phyloP scores from a whole-genome alignment of 1,140 invertebrate genomes.

The Caerostris darwini region DNA sequence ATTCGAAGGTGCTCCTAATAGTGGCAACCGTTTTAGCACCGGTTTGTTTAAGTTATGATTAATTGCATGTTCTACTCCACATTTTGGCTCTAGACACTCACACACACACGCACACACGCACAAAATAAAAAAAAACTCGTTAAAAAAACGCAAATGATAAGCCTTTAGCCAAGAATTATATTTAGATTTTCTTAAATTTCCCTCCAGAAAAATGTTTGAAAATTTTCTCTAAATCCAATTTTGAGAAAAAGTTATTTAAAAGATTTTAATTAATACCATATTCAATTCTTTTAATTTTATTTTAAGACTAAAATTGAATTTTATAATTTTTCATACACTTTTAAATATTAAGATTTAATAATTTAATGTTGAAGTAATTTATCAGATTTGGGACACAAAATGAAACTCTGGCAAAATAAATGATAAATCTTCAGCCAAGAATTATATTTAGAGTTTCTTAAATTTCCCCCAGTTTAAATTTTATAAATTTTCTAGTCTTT shows the following conservation, averaged over 20 bases:
- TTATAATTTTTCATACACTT: too few relatives aligned
- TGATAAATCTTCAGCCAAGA: not conserved
- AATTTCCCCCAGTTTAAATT: not conserved
- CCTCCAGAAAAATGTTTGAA: too few relatives aligned
- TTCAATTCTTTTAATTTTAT: too few relatives aligned
- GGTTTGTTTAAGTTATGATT: conserved; percentile 18
- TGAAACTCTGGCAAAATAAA: not conserved
- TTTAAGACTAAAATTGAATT: too few relatives aligned
- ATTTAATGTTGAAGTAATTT: too few relatives aligned
- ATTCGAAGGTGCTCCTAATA: not conserved
- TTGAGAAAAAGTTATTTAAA: too few relatives aligned
- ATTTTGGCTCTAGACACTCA: not conserved
- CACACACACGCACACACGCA: too few relatives aligned
- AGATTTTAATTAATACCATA: too few relatives aligned
- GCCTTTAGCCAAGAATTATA: conserved; percentile 26
- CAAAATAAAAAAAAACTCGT: not conserved
- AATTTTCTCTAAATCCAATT: too few relatives aligned
- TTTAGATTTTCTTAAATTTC: conserved; percentile 40
- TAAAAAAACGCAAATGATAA: conserved; percentile 21
- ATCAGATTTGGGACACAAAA: too few relatives aligned
- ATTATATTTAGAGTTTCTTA: conserved; percentile 39
- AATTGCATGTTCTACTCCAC: not conserved
- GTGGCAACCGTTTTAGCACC: not conserved
- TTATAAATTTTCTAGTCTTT: not conserved
- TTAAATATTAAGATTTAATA: too few relatives aligned